These are phyloP conservation scores for Cyrtonyx montezumae DNA, from an alignment of 2,113 vertebrate genomes.

Conservation along the genomic window DNA sequence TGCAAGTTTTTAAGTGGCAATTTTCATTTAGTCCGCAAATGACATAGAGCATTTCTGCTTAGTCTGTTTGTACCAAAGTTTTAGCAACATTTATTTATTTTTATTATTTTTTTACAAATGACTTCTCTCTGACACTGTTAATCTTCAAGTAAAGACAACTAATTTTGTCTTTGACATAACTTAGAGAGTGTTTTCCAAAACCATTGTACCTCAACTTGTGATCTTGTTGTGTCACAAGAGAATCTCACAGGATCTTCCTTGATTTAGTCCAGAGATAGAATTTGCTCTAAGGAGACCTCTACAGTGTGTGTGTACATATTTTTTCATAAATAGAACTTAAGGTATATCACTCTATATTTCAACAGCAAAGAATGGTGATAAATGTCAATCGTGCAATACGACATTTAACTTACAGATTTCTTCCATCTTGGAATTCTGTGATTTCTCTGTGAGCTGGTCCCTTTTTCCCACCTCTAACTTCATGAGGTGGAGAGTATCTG, in stretches of 20 bases:
- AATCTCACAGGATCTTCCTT: neutral
- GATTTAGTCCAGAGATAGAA: neutral
- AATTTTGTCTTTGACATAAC: neutral
- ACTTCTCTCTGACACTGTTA: neutral
- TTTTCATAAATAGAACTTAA: neutral
- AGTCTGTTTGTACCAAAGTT: neutral
- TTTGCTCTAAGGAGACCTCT: neutral
- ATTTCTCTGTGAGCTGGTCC: fast-evolving
- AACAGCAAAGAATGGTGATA: neutral
- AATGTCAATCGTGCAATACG: neutral
- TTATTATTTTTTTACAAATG: neutral
- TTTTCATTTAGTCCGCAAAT: neutral
- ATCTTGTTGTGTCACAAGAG: neutral
- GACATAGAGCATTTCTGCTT: neutral
- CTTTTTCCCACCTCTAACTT: neutral
- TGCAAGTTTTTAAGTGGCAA: neutral
- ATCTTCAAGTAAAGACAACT: neutral
- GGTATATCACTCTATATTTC: neutral
- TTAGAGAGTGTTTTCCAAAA: neutral
- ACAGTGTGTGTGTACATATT: neutral
- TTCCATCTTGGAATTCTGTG: neutral
- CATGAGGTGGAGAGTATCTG: neutral
- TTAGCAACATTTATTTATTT: neutral
- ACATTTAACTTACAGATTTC: neutral
- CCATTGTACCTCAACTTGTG: neutral